Base-by-base conservation (phyloP, 2,797 vertebrate genomes). In the Psittacula derbiana region DNA sequence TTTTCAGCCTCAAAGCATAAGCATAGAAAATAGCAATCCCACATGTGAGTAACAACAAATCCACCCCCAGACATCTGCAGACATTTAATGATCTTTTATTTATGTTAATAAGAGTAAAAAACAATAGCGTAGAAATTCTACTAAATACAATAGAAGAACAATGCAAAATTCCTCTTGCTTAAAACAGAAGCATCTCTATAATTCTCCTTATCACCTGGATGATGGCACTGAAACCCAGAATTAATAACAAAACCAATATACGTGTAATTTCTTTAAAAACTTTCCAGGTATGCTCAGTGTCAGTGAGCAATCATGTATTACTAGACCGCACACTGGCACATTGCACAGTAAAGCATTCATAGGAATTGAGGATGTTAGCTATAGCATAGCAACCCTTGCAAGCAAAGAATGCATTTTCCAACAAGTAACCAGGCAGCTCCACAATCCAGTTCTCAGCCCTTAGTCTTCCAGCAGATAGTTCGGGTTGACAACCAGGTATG, bases 391-490 rank as follows among this genome's bases (percentile, higher is more conserved):
- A 73, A 74, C 8, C 25, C 31, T 55, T 58, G 67, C 64, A 91
- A 74, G 41, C 61, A 83, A 67, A 85, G 6, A 90, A 72, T 10
- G 43, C 5, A 8, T 41, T 57, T 85, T 74, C 38, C 75, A 86
- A 4, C 23, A 80, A 2, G 55, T 27, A 90, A 76, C 27, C 36
- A 74, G 43, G 9, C 83, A 92, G 53, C 33, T 65, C 71, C 53
- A 16, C 38, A 71, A 41, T 11, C 31, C 65, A 66, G 64, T 67
- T 87, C 83, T 40, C 82, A 36, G 49, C 36, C 44, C 76, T 98
- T 97, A 99, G 94, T 99, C 99, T 83, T 99, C 99, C 88, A 99
- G 98, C 46, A 97, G 97, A 96, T 99, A 99, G 98, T 99, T 99
- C 52, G 99, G 99, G 95, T 99, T 99, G 89, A 99, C 99, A 6